phyloP scores from a whole-genome alignment of 1,140 invertebrate genomes.

The Philotrypesis tridentata region DNA sequence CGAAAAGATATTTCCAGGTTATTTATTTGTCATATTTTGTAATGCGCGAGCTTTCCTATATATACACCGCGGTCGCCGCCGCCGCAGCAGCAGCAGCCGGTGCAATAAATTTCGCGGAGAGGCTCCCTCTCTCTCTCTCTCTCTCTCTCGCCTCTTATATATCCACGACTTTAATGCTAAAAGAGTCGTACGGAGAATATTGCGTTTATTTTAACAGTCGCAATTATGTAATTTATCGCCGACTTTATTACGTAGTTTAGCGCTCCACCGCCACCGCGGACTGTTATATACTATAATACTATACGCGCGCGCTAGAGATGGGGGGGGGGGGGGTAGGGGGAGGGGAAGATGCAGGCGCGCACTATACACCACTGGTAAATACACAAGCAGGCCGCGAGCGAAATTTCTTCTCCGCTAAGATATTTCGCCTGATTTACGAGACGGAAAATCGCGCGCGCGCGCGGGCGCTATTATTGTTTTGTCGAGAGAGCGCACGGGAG shows the following conservation, averaged over 20 bases:
- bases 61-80: constrained; percentile 5
- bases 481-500: neutral
- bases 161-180: constrained; percentile 49
- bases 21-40: constrained; percentile 52
- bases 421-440: constrained; percentile 45
- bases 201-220: constrained; percentile 50
- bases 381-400: neutral
- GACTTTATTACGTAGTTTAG: constrained; percentile 49
- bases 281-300: too few species aligned
- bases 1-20: constrained; percentile 43
- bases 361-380: neutral
- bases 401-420: constrained; percentile 40
- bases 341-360: too few species aligned
- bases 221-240: constrained; percentile 51
- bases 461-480: constrained; percentile 49
- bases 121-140: neutral
- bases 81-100: too few species aligned
- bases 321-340: too few species aligned
- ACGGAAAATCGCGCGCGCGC: constrained; percentile 42
- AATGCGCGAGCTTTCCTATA: constrained; percentile 35
- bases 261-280: constrained; percentile 3
- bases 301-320: too few species aligned
- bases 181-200: constrained; percentile 48
- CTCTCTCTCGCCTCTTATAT: constrained; percentile 33
- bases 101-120: constrained; percentile 39